phyloP scores from a whole-genome alignment of 23 tunicate species.

The Styela clava region DNA sequence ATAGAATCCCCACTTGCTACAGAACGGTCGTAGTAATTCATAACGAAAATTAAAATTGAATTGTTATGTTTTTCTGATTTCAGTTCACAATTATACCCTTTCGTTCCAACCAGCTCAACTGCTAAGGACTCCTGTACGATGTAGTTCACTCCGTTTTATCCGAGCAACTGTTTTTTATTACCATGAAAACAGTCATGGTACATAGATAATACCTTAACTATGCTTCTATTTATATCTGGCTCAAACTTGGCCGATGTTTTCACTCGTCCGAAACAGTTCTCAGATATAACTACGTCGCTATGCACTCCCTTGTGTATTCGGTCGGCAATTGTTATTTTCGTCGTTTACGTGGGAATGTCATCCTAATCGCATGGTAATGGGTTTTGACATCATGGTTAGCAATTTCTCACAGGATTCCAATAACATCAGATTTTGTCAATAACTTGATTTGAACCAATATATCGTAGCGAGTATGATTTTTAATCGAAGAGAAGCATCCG shows the following conservation, averaged over 20 bases:
- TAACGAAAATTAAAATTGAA: neutral
- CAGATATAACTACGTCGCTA: neutral
- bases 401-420: too few species aligned
- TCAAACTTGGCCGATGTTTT: neutral
- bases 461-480: too few species aligned
- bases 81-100: neutral
- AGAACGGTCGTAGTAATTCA: neutral
- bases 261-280: neutral
- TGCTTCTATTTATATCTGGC: neutral
- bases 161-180: too few species aligned
- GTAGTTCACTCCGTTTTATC: too few species aligned
- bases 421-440: too few species aligned
- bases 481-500: too few species aligned
- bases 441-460: too few species aligned
- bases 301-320: neutral
- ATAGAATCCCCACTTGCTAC: conserved; percentile 32
- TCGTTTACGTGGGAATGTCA: neutral
- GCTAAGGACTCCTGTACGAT: too few species aligned
- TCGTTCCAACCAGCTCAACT: neutral
- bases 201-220: too few species aligned
- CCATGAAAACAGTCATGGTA: too few species aligned
- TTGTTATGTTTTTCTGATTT: neutral
- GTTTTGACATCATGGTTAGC: neutral
- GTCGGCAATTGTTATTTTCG: neutral
- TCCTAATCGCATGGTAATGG: neutral